phyloP scores from a whole-genome alignment of 2,888 invertebrate species.

The Cheilosia urbana region DNA sequence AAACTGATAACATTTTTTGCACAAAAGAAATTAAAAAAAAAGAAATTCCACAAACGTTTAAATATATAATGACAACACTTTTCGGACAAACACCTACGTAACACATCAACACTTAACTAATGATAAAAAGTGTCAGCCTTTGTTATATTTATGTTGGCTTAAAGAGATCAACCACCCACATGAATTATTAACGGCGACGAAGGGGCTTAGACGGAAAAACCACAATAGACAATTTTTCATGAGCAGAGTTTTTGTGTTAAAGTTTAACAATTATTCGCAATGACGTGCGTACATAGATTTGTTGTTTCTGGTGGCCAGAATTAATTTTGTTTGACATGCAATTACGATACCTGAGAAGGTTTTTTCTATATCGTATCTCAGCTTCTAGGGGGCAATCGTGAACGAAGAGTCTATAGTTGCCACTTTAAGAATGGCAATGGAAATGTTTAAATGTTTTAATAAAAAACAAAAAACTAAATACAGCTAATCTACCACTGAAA shows the following conservation, averaged over 20 bases:
- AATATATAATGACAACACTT: background rate
- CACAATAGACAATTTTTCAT: conserved; percentile 13
- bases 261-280: conserved; percentile 2
- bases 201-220: conserved; percentile 31
- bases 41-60: background rate
- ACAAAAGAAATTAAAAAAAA: conserved; percentile 31
- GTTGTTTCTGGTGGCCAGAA: background rate
- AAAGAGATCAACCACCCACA: conserved; percentile 24
- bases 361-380: conserved; percentile 83
- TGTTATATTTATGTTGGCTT: conserved; percentile 17
- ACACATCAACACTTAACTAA: conserved; percentile 25
- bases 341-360: conserved; percentile 82
- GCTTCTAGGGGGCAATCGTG: conserved; percentile 84
- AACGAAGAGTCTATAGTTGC: conserved; percentile 82
- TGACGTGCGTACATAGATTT: conserved; percentile 20
- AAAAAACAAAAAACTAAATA: conserved; percentile 42
- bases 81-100: conserved; percentile 18
- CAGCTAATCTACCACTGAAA: conserved; percentile 10
- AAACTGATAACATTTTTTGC: conserved; percentile 51
- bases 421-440: conserved; percentile 77
- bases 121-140: conserved; percentile 25
- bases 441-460: conserved; percentile 7
- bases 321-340: conserved; percentile 15
- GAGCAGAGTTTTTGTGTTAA: background rate
- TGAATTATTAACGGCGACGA: conserved; percentile 44